Base-by-base conservation (phyloP, 2,888 invertebrate genomes). In the Caenorhabditis sp. region DNA sequence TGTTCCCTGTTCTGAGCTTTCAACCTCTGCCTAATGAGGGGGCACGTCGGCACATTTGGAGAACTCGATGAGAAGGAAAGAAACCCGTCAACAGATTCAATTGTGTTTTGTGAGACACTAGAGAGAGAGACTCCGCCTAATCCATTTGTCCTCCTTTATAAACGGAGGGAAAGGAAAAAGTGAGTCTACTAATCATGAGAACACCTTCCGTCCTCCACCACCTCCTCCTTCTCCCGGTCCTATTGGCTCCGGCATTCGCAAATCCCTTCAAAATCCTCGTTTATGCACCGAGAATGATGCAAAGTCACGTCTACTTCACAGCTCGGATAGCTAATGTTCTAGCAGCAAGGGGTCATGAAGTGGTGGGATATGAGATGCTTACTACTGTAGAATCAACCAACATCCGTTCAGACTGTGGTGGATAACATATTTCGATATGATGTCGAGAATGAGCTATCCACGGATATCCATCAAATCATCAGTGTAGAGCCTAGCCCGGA, bases 291-390 rank as follows among this genome's bases (percentile, higher is more conserved):
- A 24, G 77, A 58, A 73, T 83, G 55, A 79, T 79, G 70, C 71
- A 74, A 26, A 81, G 81, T 35, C 83, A 83, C 53, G 81, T 78
- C 11, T 78, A 76, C 35, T 83, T 78, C 39, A 78, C 79, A 58
- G 81, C 79, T 2, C 68, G 70, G 37, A 56, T 83, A 11, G 79
- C 80, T 1, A 80, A 83, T 66, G 52, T 78, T 15, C 53, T 83
- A 7, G 79, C 75, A 9, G 74, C 68, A 24, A 65, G 68, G n/a
- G 79, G 79, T 9, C 79, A 83, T 52, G 63, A 80, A 66, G 78
- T 83, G 58, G 78, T 79, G 22, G 17, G 39, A 26, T 48, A 20
- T 43, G 22, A 0, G 45, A 26, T n/a, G n/a, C n/a, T n/a, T n/a
- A n/a, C n/a, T n/a, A n/a, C n/a, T n/a, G 17, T 45, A 26, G 43